Evolutionary conservation across 2,888 invertebrate species (phyloP).

Genomic region (Trimorus sp.): DNA sequence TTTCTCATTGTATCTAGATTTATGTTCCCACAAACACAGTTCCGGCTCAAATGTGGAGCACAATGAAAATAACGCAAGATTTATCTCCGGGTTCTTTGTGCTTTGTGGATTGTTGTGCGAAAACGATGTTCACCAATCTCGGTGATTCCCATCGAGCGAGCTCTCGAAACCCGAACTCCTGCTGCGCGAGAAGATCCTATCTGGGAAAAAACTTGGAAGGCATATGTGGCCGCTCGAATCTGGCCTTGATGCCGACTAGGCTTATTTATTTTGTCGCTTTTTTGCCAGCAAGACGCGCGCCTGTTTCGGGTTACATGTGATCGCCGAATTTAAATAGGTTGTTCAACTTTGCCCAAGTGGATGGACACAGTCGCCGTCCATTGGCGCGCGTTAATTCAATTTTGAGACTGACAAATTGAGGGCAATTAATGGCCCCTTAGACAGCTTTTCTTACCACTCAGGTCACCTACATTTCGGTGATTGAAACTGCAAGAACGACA

Average conservation of each 20-base stretch:
- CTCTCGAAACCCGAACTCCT: constrained; percentile 62
- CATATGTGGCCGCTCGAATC: constrained; percentile 57
- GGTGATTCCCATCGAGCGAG: constrained; percentile 48
- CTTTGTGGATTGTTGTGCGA: constrained; percentile 44
- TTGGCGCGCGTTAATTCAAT: constrained; percentile 10
- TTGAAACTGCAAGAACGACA: too few relatives aligned
- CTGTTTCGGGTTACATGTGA: constrained; percentile 42
- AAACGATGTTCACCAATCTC: constrained; percentile 51
- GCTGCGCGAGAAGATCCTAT: constrained; percentile 60
- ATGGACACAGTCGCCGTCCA: constrained; percentile 12
- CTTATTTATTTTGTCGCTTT: constrained; percentile 51
- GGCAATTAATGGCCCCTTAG: too few relatives aligned
- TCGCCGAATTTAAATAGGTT: constrained; percentile 43
- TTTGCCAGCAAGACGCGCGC: background rate
- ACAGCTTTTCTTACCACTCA: too few relatives aligned
- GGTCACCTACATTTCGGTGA: too few relatives aligned
- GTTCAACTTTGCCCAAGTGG: constrained; percentile 32
- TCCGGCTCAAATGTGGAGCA: background rate
- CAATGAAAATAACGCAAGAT: constrained; percentile 38
- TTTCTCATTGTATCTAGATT: too few relatives aligned
- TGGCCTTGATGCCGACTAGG: constrained; percentile 56
- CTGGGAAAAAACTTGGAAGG: constrained; percentile 59
- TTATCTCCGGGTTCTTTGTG: constrained; percentile 41
- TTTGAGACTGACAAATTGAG: background rate
- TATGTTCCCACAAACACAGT: too few relatives aligned